Evolutionary conservation across 30 jellyfish, hydroid and myxozoan species (phyloP).

Genomic region (Turritopsis dohrnii): DNA sequence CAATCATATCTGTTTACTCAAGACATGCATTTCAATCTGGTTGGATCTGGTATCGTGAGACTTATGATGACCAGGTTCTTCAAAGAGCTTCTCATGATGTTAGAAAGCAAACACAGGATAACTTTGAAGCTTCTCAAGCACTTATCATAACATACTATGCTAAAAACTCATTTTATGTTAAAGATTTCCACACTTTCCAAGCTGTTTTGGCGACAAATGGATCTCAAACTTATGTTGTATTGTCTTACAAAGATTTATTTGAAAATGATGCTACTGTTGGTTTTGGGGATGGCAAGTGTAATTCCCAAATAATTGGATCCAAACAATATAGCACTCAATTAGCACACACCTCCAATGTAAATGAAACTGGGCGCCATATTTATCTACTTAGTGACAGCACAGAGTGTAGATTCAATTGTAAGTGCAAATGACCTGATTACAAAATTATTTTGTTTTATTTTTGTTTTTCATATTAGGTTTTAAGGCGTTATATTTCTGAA

Average conservation of each 20-base stretch:
- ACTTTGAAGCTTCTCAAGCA: neutral
- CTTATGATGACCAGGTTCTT: neutral
- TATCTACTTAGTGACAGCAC: neutral
- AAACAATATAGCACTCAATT: neutral
- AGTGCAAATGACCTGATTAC: neutral
- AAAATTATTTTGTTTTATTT: too few species aligned
- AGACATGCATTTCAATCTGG: neutral
- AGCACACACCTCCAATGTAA: neutral
- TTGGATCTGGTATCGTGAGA: neutral
- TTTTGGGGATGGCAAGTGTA: neutral
- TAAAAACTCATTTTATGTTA: neutral
- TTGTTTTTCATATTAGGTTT: neutral
- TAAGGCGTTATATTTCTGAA: neutral
- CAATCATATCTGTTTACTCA: neutral
- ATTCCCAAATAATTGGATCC: neutral
- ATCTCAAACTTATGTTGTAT: neutral
- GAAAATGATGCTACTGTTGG: neutral
- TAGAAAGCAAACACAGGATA: neutral
- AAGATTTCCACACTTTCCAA: neutral
- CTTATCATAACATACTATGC: neutral
- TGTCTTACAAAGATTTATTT: neutral
- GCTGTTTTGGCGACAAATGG: neutral
- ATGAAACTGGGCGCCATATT: slow-evolving; percentile 6
- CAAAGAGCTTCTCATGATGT: slow-evolving; percentile 18
- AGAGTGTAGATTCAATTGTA: neutral